Evolutionary conservation across 2,797 vertebrate species (phyloP).

Genomic region (Spheniscus humboldti): DNA sequence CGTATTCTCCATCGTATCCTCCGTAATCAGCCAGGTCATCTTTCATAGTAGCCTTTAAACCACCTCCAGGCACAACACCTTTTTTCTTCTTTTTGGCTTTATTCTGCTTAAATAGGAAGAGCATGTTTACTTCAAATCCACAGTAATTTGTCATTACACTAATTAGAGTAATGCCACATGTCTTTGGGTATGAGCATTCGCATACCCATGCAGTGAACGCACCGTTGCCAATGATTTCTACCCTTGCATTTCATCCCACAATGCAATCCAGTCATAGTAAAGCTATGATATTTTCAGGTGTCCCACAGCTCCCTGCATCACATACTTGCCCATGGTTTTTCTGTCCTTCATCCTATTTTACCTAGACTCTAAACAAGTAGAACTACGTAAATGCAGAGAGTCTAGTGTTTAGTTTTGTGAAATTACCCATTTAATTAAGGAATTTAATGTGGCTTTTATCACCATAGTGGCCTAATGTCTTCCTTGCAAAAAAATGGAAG

Average conservation of each 20-base stretch:
- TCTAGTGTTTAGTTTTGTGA: neutral
- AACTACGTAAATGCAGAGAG: neutral
- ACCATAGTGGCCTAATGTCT: neutral
- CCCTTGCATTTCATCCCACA: neutral
- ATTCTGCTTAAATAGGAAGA: slow-evolving; percentile 80
- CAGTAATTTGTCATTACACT: accelerated
- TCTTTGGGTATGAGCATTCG: accelerated
- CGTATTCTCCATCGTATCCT: slow-evolving; percentile 87
- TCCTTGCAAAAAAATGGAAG: neutral
- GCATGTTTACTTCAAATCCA: neutral
- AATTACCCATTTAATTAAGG: too few species aligned
- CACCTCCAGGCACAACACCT: slow-evolving; percentile 87
- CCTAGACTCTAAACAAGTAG: neutral
- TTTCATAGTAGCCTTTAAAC: slow-evolving; percentile 93
- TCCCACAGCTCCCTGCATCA: neutral
- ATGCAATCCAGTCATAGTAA: accelerated
- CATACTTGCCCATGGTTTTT: accelerated
- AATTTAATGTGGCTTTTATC: neutral
- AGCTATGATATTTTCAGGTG: neutral
- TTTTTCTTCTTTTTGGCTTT: slow-evolving; percentile 99
- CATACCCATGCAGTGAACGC: accelerated
- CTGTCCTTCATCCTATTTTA: neutral
- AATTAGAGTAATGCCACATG: neutral
- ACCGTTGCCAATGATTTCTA: accelerated
- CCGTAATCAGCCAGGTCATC: slow-evolving; percentile 91